Conservation (phyloP, 2,797 vertebrate genomes). For the Protonibea diacanthus region DNA sequence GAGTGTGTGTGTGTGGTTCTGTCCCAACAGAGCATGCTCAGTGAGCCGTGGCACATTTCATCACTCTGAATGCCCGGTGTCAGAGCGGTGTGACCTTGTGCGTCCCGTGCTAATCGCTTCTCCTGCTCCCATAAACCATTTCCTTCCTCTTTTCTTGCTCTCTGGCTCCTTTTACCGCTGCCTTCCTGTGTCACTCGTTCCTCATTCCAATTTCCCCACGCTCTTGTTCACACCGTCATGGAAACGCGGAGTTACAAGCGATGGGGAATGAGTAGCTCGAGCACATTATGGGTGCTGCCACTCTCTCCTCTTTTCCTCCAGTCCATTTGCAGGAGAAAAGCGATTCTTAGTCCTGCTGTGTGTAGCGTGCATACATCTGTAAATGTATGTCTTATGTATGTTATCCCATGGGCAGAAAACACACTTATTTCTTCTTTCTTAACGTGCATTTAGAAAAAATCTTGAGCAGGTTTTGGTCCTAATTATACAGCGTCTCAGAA, state of each 20-base stretch:
- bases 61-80: constrained; percentile 44
- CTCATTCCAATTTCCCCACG: constrained; percentile 26
- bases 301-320: constrained; percentile 4
- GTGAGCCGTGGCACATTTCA: constrained; percentile 38
- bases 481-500: constrained; percentile 31
- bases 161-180: background rate
- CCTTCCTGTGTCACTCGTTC: constrained; percentile 42
- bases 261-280: constrained; percentile 15
- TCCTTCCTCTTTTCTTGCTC: constrained; percentile 40
- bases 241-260: constrained; percentile 12
- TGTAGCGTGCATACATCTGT: background rate
- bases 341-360: background rate
- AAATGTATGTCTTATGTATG: background rate
- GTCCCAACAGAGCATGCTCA: constrained; percentile 47
- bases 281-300: background rate
- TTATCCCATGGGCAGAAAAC: background rate
- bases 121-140: constrained; percentile 51
- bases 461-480: constrained; percentile 36
- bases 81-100: constrained; percentile 51
- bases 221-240: constrained; percentile 23
- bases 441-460: constrained; percentile 16
- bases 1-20: background rate
- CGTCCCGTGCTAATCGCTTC: constrained; percentile 39
- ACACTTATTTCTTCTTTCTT: no score
- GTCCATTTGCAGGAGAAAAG: background rate